A percentile compares a stretch with the other conserved stretches of the same genome.
Conservation (phyloP, 2,113 vertebrate genomes). For the Muntiacus muntjak region DNA sequence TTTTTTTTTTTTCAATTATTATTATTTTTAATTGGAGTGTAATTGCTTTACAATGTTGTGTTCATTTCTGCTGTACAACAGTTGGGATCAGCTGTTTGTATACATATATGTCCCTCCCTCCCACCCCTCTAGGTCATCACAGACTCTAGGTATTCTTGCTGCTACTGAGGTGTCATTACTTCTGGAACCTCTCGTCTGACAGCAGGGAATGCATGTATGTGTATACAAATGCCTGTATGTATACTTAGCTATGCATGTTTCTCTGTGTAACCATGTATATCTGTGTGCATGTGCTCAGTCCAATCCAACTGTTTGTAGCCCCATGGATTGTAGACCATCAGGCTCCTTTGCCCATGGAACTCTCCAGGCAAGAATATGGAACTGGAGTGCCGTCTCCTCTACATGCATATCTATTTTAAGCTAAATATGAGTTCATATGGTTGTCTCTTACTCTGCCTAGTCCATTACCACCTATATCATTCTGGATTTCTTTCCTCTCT, state of each 20-base stretch:
- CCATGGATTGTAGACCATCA: not conserved
- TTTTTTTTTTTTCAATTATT: not conserved
- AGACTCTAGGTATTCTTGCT: not conserved
- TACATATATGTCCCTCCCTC: not conserved
- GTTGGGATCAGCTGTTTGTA: not conserved
- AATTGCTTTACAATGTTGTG: not conserved
- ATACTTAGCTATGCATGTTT: not conserved
- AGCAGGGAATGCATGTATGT: not conserved
- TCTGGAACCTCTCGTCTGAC: not conserved
- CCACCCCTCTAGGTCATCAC: not conserved
- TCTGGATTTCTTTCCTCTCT: not conserved
- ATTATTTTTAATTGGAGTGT: not conserved
- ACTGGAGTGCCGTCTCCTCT: not conserved
- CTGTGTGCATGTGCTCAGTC: not conserved
- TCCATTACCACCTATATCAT: not conserved
- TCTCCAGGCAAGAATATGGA: not conserved
- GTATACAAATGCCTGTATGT: not conserved
- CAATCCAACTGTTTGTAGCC: not conserved
- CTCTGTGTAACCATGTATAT: not conserved
- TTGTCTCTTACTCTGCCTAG: not conserved
- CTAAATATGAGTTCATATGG: not conserved
- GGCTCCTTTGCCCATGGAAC: not conserved
- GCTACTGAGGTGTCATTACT: not conserved
- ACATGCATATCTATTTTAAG: not conserved
- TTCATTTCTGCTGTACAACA: not conserved